Evolutionary conservation across 2,888 invertebrate genomes (phyloP).

Genomic region (Therioaphis trifolii): DNA sequence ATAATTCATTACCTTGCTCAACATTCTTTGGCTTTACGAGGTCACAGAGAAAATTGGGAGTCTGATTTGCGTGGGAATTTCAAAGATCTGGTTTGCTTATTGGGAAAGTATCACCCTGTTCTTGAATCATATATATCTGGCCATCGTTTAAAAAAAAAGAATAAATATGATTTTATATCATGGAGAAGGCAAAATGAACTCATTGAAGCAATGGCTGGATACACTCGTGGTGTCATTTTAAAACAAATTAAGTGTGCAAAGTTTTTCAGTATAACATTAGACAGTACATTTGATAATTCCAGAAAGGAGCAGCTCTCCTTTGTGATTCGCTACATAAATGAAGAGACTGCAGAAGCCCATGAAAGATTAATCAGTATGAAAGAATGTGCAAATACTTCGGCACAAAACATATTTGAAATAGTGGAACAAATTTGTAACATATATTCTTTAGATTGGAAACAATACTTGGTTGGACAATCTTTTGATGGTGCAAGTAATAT

Average conservation of each 20-base stretch:
- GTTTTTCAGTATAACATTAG: not conserved
- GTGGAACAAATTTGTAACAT: too few relatives aligned
- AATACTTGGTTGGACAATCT: too few relatives aligned
- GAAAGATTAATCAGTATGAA: too few relatives aligned
- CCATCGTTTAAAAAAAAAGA: slow-evolving; percentile 8
- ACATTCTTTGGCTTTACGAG: not conserved
- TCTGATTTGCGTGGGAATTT: not conserved
- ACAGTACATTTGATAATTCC: not conserved
- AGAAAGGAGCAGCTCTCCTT: too few relatives aligned
- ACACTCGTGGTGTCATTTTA: not conserved
- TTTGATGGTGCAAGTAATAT: too few relatives aligned
- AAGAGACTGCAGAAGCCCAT: too few relatives aligned
- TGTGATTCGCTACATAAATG: too few relatives aligned
- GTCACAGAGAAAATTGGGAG: not conserved
- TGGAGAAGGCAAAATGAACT: too few relatives aligned
- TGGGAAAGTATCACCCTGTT: not conserved
- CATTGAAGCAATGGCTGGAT: too few relatives aligned
- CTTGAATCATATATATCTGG: not conserved
- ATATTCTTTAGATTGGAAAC: too few relatives aligned
- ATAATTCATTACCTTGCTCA: not conserved
- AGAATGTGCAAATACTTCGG: too few relatives aligned
- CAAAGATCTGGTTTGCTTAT: not conserved
- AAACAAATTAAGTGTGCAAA: slow-evolving; percentile 8
- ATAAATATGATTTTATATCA: slow-evolving; percentile 15
- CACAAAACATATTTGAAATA: too few relatives aligned